These are phyloP conservation scores for Argyresthia albistria DNA, from an alignment of 2,888 invertebrate species.

Conservation along the genomic window DNA sequence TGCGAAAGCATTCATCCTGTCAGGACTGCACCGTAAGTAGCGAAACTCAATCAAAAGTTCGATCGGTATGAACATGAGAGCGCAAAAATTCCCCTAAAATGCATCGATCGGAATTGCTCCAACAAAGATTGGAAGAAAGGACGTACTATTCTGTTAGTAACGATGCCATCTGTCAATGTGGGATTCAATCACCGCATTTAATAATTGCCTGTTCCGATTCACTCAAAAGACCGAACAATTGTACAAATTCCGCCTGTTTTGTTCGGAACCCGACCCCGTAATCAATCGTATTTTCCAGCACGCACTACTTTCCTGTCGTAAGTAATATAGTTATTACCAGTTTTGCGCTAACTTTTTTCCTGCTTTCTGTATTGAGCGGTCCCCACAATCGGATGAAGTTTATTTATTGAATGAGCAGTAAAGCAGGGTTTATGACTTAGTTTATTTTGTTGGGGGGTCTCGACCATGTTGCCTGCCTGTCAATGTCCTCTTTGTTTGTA, in stretches of 20 bases:
- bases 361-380: not conserved
- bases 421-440: conserved; percentile 53
- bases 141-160: conserved; percentile 33
- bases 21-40: conserved; percentile 12
- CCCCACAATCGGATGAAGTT: conserved; percentile 31
- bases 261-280: conserved; percentile 31
- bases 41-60: conserved; percentile 16
- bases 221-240: conserved; percentile 30
- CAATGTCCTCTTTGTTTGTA: conserved; percentile 42
- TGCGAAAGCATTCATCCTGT: conserved; percentile 15
- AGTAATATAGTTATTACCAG: conserved; percentile 49
- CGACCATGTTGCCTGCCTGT: conserved; percentile 28
- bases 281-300: conserved; percentile 35
- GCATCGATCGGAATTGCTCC: too few relatives aligned
- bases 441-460: conserved; percentile 41
- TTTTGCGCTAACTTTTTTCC: conserved; percentile 2
- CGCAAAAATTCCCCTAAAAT: conserved; percentile 52
- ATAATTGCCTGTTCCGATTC: conserved; percentile 39
- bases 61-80: conserved; percentile 34
- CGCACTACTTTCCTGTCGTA: conserved; percentile 23
- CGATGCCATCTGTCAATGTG: conserved; percentile 55
- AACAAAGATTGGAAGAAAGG: conserved; percentile 34
- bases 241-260: conserved; percentile 42
- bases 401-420: conserved; percentile 62
- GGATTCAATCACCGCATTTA: conserved; percentile 44